Evolutionary conservation across 2,888 invertebrate species (phyloP).

Genomic region (Bombyx huttoni): DNA sequence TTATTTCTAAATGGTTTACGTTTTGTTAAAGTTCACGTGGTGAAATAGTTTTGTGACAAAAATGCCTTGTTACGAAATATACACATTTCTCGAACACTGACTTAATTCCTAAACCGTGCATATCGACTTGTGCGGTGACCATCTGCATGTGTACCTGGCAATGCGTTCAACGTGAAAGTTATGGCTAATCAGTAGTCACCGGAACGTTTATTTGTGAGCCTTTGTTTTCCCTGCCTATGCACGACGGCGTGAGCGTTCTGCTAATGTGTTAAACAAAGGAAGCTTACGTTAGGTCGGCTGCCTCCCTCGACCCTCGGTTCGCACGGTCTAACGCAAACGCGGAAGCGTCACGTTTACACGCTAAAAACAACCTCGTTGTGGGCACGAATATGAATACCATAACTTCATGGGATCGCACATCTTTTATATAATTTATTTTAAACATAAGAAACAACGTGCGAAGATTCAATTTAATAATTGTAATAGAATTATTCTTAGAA

Average conservation of each 20-base stretch:
- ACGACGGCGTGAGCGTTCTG: constrained; percentile 23
- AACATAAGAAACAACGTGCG: background rate
- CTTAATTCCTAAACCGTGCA: no score
- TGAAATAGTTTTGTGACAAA: no score
- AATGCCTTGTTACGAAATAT: no score
- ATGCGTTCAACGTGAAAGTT: constrained; percentile 2
- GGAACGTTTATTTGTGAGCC: constrained; percentile 4
- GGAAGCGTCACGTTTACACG: constrained; percentile 51
- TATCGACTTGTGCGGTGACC: background rate
- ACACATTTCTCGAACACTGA: no score
- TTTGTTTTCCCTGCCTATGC: constrained; percentile 14
- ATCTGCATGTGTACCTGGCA: background rate
- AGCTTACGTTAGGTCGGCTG: constrained; percentile 41
- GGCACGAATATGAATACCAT: constrained; percentile 28
- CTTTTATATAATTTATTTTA: background rate
- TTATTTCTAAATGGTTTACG: no score
- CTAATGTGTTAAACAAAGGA: constrained; percentile 51
- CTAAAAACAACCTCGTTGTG: constrained; percentile 39
- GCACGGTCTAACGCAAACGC: constrained; percentile 46
- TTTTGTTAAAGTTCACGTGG: no score
- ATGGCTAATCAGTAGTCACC: constrained; percentile 2
- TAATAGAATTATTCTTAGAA: no score
- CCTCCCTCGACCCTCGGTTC: constrained; percentile 57
- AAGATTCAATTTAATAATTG: no score
- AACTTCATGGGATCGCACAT: constrained; percentile 31